Conservation (phyloP, 2,113 vertebrate species). For the Heterotilapia buettikoferi region DNA sequence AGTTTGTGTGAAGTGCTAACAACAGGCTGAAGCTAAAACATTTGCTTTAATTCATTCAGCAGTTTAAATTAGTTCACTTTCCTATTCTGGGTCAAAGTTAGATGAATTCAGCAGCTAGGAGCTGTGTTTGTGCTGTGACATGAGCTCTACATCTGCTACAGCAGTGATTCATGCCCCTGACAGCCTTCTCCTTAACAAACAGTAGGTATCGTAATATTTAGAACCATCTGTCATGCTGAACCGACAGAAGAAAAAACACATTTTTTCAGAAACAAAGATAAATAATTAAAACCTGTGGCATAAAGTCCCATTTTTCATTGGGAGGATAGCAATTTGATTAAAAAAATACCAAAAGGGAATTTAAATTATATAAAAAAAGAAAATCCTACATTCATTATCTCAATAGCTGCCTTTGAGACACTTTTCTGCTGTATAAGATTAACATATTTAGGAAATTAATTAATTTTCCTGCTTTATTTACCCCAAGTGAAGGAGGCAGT, state of each 20-base stretch:
- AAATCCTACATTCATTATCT: background rate
- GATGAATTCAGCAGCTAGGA: background rate
- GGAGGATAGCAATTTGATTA: background rate
- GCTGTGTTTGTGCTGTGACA: background rate
- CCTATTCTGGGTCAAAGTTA: background rate
- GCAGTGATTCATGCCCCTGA: background rate
- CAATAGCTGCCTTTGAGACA: background rate
- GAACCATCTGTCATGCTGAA: background rate
- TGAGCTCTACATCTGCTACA: background rate
- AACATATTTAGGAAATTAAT: background rate
- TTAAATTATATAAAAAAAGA: background rate
- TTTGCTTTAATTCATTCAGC: background rate
- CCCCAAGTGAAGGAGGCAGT: conserved; percentile 39
- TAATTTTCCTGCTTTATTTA: conserved; percentile 1
- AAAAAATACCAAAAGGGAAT: background rate
- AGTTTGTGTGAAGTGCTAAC: background rate
- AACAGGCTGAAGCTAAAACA: background rate
- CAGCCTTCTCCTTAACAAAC: background rate
- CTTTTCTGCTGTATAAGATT: background rate
- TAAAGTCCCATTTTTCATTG: background rate
- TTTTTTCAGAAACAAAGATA: background rate
- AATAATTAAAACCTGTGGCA: background rate
- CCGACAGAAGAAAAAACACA: background rate
- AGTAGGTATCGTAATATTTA: background rate
- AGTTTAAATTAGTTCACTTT: background rate